Conservation (phyloP, 2,888 invertebrate species). For the Dicyrtomina minuta region DNA sequence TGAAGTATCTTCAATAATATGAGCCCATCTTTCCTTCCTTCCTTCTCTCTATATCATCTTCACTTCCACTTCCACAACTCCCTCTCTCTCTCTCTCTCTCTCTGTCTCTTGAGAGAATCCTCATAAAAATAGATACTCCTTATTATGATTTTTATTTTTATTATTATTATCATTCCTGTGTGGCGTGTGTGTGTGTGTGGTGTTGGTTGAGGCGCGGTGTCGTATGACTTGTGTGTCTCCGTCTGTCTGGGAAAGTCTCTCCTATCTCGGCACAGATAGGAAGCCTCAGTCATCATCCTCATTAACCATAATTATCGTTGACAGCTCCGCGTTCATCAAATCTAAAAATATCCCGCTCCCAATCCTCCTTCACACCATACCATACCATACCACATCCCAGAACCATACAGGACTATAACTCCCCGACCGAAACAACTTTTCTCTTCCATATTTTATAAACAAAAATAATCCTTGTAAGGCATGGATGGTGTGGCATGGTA, state of each 20-base stretch:
- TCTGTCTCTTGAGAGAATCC: neutral
- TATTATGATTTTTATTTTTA: constrained; percentile 9
- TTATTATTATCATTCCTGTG: constrained; percentile 5
- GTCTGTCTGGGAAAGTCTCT: neutral
- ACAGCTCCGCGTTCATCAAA: constrained; percentile 19
- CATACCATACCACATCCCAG: neutral
- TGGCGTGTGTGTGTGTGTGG: neutral
- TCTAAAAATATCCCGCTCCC: constrained; percentile 14
- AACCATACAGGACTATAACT: no score
- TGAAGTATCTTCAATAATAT: constrained; percentile 7
- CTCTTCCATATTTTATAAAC: no score
- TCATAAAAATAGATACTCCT: constrained; percentile 12
- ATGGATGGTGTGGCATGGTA: no score
- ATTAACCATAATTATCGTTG: constrained; percentile 23
- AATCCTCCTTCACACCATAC: neutral
- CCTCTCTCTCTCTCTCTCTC: no score
- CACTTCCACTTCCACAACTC: neutral
- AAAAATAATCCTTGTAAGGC: no score
- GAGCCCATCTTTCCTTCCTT: no score
- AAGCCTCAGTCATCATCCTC: constrained; percentile 6
- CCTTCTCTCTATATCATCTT: neutral
- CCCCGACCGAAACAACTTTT: no score
- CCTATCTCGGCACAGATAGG: neutral
- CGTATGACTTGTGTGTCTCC: neutral
- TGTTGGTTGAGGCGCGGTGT: neutral